Percentiles rank a stretch among this genome's conserved stretches.
These are phyloP conservation scores for Cyprinus carpio DNA, from an alignment of 2,113 vertebrate species.

Conservation along the genomic window DNA sequence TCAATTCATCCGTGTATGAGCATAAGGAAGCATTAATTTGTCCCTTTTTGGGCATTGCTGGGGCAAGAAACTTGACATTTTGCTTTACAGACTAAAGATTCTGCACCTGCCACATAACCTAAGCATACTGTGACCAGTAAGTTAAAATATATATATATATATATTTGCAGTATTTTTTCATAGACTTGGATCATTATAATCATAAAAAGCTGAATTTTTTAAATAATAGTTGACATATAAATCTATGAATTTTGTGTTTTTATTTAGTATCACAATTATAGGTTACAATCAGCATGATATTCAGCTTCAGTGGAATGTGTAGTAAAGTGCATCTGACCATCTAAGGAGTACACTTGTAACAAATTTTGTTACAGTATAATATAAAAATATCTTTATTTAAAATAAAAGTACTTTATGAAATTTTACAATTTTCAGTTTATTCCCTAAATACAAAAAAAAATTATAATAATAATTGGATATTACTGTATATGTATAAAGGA, in stretches of 20 bases:
- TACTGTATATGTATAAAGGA: too few species aligned
- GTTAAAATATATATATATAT: too few species aligned
- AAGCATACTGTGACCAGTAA: not conserved
- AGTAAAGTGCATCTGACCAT: not conserved
- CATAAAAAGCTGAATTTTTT: not conserved
- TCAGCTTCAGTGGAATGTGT: not conserved
- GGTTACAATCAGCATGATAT: not conserved
- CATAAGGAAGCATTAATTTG: slow-evolving; percentile 48
- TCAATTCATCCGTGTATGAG: slow-evolving; percentile 49
- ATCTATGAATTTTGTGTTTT: too few species aligned
- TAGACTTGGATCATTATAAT: not conserved
- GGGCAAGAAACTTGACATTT: not conserved
- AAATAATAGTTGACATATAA: not conserved
- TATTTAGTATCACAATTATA: not conserved
- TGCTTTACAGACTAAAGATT: not conserved
- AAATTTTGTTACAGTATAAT: too few species aligned
- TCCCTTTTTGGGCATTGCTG: slow-evolving; percentile 37
- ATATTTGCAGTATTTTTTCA: not conserved
- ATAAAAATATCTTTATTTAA: too few species aligned
- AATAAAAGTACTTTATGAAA: too few species aligned
- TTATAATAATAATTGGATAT: too few species aligned
- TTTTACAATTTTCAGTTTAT: too few species aligned
- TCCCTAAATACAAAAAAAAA: too few species aligned
- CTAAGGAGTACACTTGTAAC: too few species aligned
- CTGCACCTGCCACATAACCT: not conserved